Evolutionary conservation across 2,888 invertebrate genomes (phyloP).

Genomic region (Habrosyne pyritoides): DNA sequence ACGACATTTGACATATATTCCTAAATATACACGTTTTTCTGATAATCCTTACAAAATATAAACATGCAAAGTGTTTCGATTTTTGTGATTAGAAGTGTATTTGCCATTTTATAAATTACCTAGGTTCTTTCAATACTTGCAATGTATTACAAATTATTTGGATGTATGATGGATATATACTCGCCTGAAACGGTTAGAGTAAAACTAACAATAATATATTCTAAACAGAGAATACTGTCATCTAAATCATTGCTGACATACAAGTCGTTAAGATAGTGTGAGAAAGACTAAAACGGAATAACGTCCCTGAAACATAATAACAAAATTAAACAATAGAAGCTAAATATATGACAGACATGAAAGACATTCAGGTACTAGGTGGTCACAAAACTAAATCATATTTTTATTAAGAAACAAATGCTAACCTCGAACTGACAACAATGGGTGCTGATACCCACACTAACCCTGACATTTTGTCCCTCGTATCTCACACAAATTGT

Average conservation of each 20-base stretch:
- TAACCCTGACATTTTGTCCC: slow-evolving; percentile 31
- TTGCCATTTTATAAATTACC: background rate
- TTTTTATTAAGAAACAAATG: slow-evolving; percentile 1
- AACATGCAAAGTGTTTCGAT: too few relatives aligned
- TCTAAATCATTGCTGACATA: too few relatives aligned
- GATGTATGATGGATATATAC: too few relatives aligned
- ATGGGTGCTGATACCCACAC: slow-evolving; percentile 13
- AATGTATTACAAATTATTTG: too few relatives aligned
- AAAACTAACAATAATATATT: too few relatives aligned
- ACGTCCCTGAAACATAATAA: background rate
- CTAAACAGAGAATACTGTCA: too few relatives aligned
- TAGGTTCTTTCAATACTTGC: too few relatives aligned
- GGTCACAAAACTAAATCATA: background rate
- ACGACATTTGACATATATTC: too few relatives aligned
- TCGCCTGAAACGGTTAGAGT: too few relatives aligned
- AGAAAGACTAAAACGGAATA: background rate
- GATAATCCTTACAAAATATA: too few relatives aligned
- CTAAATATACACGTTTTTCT: too few relatives aligned
- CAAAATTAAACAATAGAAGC: background rate
- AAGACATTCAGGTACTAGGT: background rate
- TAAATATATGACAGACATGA: background rate
- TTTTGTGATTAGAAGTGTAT: too few relatives aligned
- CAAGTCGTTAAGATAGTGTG: background rate
- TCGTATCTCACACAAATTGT: slow-evolving; percentile 5
- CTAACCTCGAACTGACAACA: background rate